These are phyloP conservation scores for Danio tinwini DNA, from an alignment of 2,797 vertebrate species.

Conservation along the genomic window DNA sequence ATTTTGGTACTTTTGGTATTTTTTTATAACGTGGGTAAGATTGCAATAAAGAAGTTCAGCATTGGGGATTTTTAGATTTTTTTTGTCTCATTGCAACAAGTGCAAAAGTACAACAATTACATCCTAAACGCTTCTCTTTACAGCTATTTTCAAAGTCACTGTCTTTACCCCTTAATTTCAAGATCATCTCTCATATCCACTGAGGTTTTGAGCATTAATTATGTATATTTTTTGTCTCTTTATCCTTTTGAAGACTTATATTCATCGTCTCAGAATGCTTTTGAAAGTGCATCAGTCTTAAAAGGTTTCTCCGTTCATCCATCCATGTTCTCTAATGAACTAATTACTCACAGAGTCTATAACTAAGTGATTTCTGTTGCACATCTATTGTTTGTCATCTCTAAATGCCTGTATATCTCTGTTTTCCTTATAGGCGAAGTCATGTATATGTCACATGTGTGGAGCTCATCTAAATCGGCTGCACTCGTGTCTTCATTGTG, in stretches of 20 bases:
- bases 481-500: slow-evolving; percentile 98
- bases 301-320: background rate
- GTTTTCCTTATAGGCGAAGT: slow-evolving; percentile 85
- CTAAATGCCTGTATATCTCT: slow-evolving; percentile 9
- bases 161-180: no score
- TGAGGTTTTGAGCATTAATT: background rate
- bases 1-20: no score
- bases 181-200: no score
- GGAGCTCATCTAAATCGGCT: slow-evolving; percentile 96
- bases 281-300: background rate
- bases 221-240: background rate
- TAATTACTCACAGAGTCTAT: background rate
- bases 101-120: no score
- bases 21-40: no score
- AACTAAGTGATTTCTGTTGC: background rate
- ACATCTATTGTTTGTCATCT: no score
- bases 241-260: background rate
- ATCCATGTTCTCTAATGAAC: background rate
- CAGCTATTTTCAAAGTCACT: no score
- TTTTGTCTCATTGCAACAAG: no score
- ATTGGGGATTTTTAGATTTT: no score
- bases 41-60: no score
- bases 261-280: no score
- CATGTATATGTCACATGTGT: slow-evolving; percentile 97
- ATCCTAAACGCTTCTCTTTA: no score